Percentiles rank a stretch among this genome's conserved stretches.
phyloP scores from a whole-genome alignment of 2,797 vertebrate species.

The Gephyroberyx darwinii region DNA sequence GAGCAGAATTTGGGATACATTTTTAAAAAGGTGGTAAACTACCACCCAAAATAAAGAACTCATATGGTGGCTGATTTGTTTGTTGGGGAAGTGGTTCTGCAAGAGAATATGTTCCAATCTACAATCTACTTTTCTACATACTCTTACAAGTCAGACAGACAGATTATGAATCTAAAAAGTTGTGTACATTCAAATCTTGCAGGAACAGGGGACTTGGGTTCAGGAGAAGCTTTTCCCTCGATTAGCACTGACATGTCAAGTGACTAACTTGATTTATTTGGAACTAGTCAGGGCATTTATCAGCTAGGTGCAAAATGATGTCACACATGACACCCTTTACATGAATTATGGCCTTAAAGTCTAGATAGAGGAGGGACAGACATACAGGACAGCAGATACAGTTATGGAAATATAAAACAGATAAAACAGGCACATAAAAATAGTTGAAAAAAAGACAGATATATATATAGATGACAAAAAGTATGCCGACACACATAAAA shows the following conservation, averaged over 20 bases:
- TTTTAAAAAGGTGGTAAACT: constrained; percentile 33
- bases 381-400: constrained; percentile 3
- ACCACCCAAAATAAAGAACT: constrained; percentile 17
- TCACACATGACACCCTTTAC: constrained; percentile 28
- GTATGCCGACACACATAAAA: constrained; percentile 10
- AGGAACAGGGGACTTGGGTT: constrained; percentile 17
- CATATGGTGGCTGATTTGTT: background rate
- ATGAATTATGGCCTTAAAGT: constrained; percentile 54
- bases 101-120: background rate
- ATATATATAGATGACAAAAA: background rate
- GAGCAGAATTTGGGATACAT: constrained; percentile 28
- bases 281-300: constrained; percentile 49
- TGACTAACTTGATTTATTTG: constrained; percentile 55
- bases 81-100: background rate
- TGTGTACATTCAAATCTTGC: background rate
- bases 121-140: background rate
- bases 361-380: constrained; percentile 1
- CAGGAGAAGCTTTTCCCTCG: constrained; percentile 27
- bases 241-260: constrained; percentile 52
- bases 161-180: background rate
- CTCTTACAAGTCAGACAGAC: background rate
- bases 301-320: constrained; percentile 52
- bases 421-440: background rate
- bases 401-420: constrained; percentile 1
- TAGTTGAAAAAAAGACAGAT: background rate